A percentile compares a stretch with the other conserved stretches of the same genome.
Conservation (phyloP, 2,797 vertebrate genomes). For the Melanogrammus aeglefinus region DNA sequence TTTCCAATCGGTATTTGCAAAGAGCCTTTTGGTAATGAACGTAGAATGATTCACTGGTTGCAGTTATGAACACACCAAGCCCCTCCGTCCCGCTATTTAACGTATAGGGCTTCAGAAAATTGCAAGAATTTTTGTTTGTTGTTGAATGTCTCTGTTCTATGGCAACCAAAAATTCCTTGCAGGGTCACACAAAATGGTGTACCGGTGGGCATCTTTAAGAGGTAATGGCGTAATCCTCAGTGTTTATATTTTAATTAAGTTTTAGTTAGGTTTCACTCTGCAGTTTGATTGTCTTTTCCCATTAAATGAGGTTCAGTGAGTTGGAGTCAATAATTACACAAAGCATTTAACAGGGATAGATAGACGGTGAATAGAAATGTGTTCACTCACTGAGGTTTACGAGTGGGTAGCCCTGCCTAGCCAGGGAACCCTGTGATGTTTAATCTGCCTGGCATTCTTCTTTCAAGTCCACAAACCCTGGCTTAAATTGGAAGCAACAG, state of each 20-base stretch:
- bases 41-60: neutral
- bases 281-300: neutral
- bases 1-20: neutral
- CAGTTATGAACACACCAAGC: neutral
- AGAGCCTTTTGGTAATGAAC: neutral
- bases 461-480: conserved; percentile 28
- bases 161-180: neutral
- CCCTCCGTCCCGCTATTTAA: neutral
- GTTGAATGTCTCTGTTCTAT: too few species aligned
- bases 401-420: neutral
- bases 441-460: neutral
- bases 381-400: neutral
- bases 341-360: neutral
- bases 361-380: neutral
- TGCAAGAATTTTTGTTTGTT: too few species aligned
- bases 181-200: neutral
- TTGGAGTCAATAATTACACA: neutral
- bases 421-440: neutral
- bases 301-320: neutral
- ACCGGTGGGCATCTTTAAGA: neutral
- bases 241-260: too few species aligned
- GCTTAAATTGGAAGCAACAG: conserved; percentile 29
- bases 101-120: neutral
- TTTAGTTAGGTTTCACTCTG: neutral
- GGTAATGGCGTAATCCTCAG: neutral